Conservation (phyloP, 2,113 vertebrate genomes). For the Rhea americana region DNA sequence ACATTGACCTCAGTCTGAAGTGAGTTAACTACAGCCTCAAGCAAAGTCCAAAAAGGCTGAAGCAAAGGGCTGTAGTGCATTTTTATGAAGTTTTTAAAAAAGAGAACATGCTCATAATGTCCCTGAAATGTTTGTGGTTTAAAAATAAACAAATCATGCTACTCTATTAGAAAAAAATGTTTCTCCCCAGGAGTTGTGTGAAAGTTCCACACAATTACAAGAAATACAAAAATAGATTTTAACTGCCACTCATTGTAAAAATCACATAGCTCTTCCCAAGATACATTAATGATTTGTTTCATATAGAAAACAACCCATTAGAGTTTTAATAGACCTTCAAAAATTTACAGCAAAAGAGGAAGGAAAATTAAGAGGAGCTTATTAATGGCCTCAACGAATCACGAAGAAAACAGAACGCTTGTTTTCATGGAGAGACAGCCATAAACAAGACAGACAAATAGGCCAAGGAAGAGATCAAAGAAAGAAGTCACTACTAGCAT, state of each 20-base stretch:
- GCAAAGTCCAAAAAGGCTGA: not conserved
- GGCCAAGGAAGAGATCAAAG: conserved; percentile 4
- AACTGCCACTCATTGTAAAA: not conserved
- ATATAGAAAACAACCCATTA: not conserved
- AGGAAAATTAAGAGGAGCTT: not conserved
- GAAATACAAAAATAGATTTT: conserved; percentile 22
- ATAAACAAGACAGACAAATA: not conserved
- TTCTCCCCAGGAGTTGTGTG: not conserved
- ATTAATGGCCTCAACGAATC: not conserved
- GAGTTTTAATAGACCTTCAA: not conserved
- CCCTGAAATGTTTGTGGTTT: not conserved
- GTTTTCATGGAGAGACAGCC: not conserved
- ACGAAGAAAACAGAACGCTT: not conserved
- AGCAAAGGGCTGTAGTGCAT: too few species aligned
- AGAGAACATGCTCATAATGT: not conserved
- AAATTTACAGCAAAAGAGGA: not conserved
- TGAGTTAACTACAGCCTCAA: not conserved
- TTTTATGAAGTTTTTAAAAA: not conserved
- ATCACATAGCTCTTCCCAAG: not conserved
- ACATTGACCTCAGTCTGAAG: accelerated
- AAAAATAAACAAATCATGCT: not conserved
- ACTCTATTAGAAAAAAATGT: not conserved
- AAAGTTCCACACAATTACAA: not conserved
- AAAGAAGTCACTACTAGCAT: not conserved
- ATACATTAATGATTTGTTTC: not conserved